These are phyloP conservation scores for Anarrhichthys ocellatus DNA, from an alignment of 2,113 vertebrate species.

Conservation along the genomic window DNA sequence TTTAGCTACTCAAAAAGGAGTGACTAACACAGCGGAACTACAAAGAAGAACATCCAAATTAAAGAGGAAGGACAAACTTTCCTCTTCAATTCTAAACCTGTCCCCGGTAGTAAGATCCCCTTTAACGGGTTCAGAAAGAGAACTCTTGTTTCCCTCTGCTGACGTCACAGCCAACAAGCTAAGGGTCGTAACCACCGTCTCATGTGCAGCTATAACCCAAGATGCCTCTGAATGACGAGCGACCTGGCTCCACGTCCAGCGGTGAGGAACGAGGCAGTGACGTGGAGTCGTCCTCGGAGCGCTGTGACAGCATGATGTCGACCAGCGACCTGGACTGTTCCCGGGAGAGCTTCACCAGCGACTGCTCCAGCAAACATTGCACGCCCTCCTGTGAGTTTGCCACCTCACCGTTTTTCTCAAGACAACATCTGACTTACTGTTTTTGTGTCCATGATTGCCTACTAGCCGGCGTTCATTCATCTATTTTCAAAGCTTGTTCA, in stretches of 20 bases:
- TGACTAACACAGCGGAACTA: not conserved
- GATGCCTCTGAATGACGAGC: slow-evolving; percentile 91
- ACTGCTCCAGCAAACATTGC: slow-evolving; percentile 91
- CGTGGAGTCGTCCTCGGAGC: slow-evolving; percentile 85
- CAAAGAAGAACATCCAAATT: not conserved
- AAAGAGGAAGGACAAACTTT: not conserved
- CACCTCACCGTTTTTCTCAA: not conserved
- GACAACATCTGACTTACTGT: not conserved
- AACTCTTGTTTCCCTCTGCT: not conserved
- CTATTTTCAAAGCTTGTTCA: not conserved
- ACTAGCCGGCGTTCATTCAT: not conserved
- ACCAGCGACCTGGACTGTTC: slow-evolving; percentile 89
- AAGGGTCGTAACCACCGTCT: not conserved
- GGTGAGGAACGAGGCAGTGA: slow-evolving; percentile 89
- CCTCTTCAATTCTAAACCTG: not conserved
- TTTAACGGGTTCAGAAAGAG: not conserved
- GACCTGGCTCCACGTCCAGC: slow-evolving; percentile 78
- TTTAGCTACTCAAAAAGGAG: too few relatives aligned
- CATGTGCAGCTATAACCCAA: slow-evolving; percentile 64
- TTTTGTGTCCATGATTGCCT: not conserved
- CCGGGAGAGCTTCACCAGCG: slow-evolving; percentile 90
- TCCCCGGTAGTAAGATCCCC: too few relatives aligned
- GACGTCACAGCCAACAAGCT: not conserved
- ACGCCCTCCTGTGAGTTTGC: slow-evolving; percentile 90
- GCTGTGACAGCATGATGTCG: slow-evolving; percentile 87